phyloP scores from a whole-genome alignment of 2,888 invertebrate genomes.

The Athalia rosae region DNA sequence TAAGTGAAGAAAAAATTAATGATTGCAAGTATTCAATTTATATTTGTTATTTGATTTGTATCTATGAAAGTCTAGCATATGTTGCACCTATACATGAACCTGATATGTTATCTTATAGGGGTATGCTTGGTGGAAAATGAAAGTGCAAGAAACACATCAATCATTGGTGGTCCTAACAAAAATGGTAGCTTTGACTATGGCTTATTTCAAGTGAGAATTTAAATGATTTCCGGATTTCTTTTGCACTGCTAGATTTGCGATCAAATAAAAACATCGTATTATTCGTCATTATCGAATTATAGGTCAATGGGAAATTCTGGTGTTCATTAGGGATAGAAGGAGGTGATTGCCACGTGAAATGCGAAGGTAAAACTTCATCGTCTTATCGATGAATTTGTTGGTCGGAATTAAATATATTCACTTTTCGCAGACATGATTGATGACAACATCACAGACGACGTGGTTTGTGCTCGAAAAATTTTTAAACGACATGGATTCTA shows the following conservation, averaged over 20 bases:
- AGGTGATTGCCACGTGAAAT: constrained; percentile 31
- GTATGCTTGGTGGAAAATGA: constrained; percentile 75
- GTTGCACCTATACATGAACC: neutral
- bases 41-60: neutral
- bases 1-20: constrained; percentile 13
- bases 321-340: constrained; percentile 14
- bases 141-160: constrained; percentile 74
- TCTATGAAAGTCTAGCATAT: neutral
- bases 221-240: neutral
- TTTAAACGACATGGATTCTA: constrained; percentile 75
- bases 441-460: constrained; percentile 75
- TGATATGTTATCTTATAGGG: constrained; percentile 66
- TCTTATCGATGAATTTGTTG: constrained; percentile 13
- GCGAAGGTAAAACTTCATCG: constrained; percentile 25
- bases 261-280: neutral
- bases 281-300: neutral
- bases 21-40: constrained; percentile 24
- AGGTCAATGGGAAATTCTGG: constrained; percentile 22
- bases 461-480: constrained; percentile 72
- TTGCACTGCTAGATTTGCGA: neutral
- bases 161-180: constrained; percentile 72
- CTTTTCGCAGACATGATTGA: constrained; percentile 72
- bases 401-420: no score
- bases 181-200: constrained; percentile 77
- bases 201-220: constrained; percentile 73